Percentiles rank a stretch among this genome's conserved stretches.
phyloP scores from a whole-genome alignment of 2,797 vertebrate genomes.

The Lutjanus argentimaculatus region DNA sequence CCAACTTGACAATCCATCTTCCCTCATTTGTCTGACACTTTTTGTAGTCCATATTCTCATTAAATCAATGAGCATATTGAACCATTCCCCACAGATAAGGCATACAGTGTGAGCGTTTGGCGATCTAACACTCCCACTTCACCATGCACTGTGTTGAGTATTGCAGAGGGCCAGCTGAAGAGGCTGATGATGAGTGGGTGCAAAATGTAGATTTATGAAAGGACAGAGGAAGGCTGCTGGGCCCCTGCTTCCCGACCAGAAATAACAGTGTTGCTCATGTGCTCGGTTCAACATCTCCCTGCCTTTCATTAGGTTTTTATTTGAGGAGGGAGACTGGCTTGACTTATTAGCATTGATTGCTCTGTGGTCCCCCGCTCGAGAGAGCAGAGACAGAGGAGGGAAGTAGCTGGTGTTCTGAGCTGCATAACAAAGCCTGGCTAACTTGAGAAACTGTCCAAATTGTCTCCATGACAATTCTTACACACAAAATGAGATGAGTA shows the following conservation, averaged over 20 bases:
- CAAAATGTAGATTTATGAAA: slow-evolving; percentile 44
- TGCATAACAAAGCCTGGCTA: slow-evolving; percentile 14
- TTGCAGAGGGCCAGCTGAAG: slow-evolving; percentile 10
- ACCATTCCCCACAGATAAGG: slow-evolving; percentile 17
- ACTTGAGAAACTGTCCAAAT: slow-evolving; percentile 2
- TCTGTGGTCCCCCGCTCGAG: slow-evolving; percentile 43
- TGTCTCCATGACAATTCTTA: neutral
- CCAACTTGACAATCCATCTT: slow-evolving; percentile 13
- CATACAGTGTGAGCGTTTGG: neutral
- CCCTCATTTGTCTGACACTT: slow-evolving; percentile 16
- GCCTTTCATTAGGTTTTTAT: slow-evolving; percentile 75
- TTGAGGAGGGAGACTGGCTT: slow-evolving; percentile 63
- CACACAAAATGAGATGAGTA: neutral
- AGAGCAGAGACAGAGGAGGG: slow-evolving; percentile 15
- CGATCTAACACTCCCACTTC: neutral
- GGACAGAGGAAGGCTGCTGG: slow-evolving; percentile 12
- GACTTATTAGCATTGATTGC: slow-evolving; percentile 77
- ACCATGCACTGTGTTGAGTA: neutral
- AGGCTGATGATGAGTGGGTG: slow-evolving; percentile 4
- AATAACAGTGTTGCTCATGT: slow-evolving; percentile 41
- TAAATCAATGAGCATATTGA: slow-evolving; percentile 39
- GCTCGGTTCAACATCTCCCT: slow-evolving; percentile 39
- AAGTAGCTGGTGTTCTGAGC: slow-evolving; percentile 23
- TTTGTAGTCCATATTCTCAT: slow-evolving; percentile 51
- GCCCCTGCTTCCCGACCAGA: slow-evolving; percentile 18